Percentiles rank a stretch among this genome's conserved stretches.
These are phyloP conservation scores for Hylaeus anthracinus DNA, from an alignment of 1,140 invertebrate genomes.

Conservation along the genomic window DNA sequence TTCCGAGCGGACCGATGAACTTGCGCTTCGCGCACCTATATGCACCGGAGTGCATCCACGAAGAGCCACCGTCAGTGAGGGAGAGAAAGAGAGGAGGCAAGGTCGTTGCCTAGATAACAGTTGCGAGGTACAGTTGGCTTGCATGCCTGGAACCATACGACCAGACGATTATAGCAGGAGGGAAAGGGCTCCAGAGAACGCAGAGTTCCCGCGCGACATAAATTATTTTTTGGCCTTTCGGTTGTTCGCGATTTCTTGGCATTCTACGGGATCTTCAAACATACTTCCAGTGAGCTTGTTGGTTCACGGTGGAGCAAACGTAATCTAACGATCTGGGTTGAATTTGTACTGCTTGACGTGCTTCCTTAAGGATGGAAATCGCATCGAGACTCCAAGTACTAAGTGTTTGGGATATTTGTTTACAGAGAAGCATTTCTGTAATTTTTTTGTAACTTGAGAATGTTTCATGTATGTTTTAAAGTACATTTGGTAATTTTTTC, in stretches of 20 bases:
- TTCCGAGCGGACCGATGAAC: constrained; percentile 67
- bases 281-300: no score
- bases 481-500: no score
- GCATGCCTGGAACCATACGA: constrained; percentile 54
- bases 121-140: constrained; percentile 74
- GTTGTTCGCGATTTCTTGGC: not conserved
- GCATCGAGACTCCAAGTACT: no score
- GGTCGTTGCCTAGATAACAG: constrained; percentile 77
- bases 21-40: constrained; percentile 35
- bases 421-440: no score
- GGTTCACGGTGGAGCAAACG: no score
- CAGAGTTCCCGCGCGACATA: not conserved
- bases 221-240: not conserved
- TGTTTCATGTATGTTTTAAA: no score
- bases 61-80: constrained; percentile 12
- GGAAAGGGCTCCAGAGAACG: constrained; percentile 14
- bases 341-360: no score
- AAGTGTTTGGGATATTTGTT: no score
- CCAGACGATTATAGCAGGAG: constrained; percentile 21
- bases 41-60: constrained; percentile 6
- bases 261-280: no score
- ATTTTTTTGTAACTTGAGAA: no score
- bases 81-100: constrained; percentile 59
- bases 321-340: no score
- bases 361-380: no score